Evolutionary conservation across 2,797 vertebrate genomes (phyloP).

Genomic region (Poecilia picta): DNA sequence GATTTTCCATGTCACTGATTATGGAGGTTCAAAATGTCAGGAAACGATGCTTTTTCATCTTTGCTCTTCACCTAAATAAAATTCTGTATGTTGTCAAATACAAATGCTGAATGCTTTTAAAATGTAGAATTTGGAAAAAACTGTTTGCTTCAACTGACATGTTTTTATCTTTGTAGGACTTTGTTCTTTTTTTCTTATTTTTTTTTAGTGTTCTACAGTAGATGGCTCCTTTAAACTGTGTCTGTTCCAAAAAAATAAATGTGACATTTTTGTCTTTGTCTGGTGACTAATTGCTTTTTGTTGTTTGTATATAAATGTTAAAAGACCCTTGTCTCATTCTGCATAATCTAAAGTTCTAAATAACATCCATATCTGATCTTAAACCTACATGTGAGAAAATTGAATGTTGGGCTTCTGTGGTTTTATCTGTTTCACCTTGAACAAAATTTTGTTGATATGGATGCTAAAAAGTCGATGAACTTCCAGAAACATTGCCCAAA

Average conservation of each 20-base stretch:
- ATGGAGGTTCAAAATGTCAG: not conserved
- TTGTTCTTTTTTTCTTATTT: slow-evolving; percentile 25
- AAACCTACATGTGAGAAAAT: not conserved
- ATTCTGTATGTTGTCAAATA: not conserved
- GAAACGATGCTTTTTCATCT: not conserved
- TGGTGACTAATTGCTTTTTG: slow-evolving; percentile 21
- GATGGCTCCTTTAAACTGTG: slow-evolving; percentile 22
- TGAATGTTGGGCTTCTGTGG: not conserved
- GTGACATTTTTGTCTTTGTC: slow-evolving; percentile 2
- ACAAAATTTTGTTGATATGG: not conserved
- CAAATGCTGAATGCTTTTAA: slow-evolving; percentile 3
- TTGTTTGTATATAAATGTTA: slow-evolving; percentile 13
- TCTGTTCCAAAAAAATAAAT: slow-evolving; percentile 13
- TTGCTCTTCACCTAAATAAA: not conserved
- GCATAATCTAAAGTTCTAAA: not conserved
- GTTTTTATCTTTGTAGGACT: slow-evolving; percentile 34
- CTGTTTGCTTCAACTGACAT: not conserved
- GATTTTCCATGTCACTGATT: not conserved
- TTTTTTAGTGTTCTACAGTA: slow-evolving; percentile 32
- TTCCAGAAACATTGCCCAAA: not conserved
- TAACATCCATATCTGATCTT: not conserved
- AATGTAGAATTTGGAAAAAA: not conserved
- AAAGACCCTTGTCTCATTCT: not conserved
- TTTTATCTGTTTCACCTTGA: not conserved
- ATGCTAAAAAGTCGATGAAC: not conserved